These are phyloP conservation scores for Punctoribates punctum DNA, from an alignment of 2,888 invertebrate genomes.

Conservation along the genomic window DNA sequence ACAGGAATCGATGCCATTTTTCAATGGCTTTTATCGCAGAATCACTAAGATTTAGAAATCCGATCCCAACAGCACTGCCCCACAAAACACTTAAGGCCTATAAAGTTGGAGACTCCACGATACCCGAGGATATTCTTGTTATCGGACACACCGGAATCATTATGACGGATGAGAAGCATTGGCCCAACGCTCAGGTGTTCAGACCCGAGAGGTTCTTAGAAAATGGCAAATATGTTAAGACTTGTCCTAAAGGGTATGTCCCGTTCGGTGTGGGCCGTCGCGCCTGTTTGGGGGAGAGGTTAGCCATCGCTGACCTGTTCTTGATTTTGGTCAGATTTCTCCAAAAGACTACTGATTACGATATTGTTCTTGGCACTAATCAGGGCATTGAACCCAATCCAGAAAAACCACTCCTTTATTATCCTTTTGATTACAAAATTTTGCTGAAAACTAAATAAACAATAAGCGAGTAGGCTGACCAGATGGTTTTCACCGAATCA, in stretches of 20 bases:
- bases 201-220: constrained; percentile 24
- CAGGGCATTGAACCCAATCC: background rate
- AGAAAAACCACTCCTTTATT: background rate
- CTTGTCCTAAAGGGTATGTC: background rate
- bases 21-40: constrained; percentile 17
- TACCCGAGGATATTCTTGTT: background rate
- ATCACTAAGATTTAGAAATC: constrained; percentile 1
- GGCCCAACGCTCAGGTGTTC: constrained; percentile 9
- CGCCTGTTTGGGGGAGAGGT: constrained; percentile 32
- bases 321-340: constrained; percentile 6
- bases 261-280: constrained; percentile 30
- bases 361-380: background rate
- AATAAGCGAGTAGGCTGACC: too few relatives aligned
- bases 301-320: constrained; percentile 12
- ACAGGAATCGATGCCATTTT: constrained; percentile 11
- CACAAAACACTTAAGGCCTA: background rate
- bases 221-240: background rate
- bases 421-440: too few relatives aligned
- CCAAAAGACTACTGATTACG: constrained; percentile 1
- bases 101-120: background rate
- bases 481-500: too few relatives aligned
- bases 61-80: background rate
- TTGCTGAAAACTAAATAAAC: too few relatives aligned
- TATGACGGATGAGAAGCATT: background rate
- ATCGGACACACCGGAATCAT: background rate